Base-by-base conservation (phyloP, 2,888 invertebrate species). In the Xylocampa areola region DNA sequence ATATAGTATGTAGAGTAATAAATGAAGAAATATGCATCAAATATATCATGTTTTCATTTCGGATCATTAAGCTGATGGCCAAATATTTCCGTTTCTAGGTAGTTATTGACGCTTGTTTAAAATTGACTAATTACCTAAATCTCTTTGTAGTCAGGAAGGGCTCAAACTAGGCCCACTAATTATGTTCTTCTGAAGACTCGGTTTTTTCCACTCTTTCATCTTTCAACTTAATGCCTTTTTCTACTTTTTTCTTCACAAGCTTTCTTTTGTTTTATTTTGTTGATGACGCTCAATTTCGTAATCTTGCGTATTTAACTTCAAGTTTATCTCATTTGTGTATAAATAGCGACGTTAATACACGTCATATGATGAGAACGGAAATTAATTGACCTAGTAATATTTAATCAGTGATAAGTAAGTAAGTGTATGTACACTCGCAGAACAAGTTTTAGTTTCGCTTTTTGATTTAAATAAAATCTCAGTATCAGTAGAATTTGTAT, bases 331-430 rank as follows among this genome's bases (percentile, higher is more conserved):
- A 39, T 62, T 49, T 52, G 17, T 48, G 47, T 13, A 52, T 25
- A 51, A 51, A 57, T 33, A 59, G 5, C 32, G 29, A 49, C 36
- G 33, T 40, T 52, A 54, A 59, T 35, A 53, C 48, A 68, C 62
- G 67, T 71, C 69, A 73, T 66, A 47, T 63, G 77, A 81, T 85
- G 84, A 73, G 82, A 82, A 84, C 81, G 88, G 86, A 87, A 84
- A 82, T 81, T 75, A 77, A 78, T 75, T 84, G 84, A 86, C 88
- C 87, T 75, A 84, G 81, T 85, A 86, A 82, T 86, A 84, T 85
- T 84, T 79, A 80, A 83, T 79, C 66, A 79, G 72, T 73, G 37
- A 73, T 76, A 70, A 71, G 55, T 76, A 52, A 67, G 63, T 71
- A 48, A 58, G 41, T 62, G 68, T 70, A 57, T 61, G 68, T 68